These are phyloP conservation scores for Zophobas atratus DNA, from an alignment of 1,140 invertebrate species.

Conservation along the genomic window DNA sequence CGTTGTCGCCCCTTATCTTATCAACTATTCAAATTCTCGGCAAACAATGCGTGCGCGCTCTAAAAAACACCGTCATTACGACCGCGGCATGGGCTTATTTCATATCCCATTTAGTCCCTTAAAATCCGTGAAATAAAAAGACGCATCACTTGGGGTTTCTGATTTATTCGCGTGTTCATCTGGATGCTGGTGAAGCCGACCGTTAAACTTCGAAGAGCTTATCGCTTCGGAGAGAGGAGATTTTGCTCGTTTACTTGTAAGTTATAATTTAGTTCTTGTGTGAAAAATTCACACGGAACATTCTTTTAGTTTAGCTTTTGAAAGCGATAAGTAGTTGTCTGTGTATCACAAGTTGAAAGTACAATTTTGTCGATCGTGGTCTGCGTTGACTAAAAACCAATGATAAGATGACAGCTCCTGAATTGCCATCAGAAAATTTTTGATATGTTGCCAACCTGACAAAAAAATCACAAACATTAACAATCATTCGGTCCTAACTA, in stretches of 20 bases:
- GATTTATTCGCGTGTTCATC: constrained; percentile 11
- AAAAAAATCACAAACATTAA: too few species aligned
- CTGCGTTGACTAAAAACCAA: too few species aligned
- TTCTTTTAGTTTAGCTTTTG: too few species aligned
- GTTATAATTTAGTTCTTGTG: not conserved
- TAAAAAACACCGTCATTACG: constrained; percentile 46
- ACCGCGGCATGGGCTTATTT: constrained; percentile 56
- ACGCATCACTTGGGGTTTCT: constrained; percentile 10
- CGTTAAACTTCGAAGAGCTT: constrained; percentile 1
- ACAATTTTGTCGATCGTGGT: too few species aligned
- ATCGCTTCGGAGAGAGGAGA: not conserved
- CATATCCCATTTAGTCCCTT: constrained; percentile 63
- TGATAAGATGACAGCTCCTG: too few species aligned
- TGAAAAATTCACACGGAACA: not conserved
- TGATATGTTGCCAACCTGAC: too few species aligned
- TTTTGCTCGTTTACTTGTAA: constrained; percentile 1
- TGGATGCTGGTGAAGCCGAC: constrained; percentile 1
- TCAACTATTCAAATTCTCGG: constrained; percentile 42
- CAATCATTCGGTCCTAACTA: too few species aligned
- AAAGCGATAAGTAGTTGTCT: too few species aligned
- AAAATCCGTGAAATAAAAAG: constrained; percentile 63
- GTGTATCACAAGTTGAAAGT: too few species aligned
- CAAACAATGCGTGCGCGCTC: constrained; percentile 48
- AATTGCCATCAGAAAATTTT: too few species aligned
- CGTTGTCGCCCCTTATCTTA: constrained; percentile 47